phyloP scores from a whole-genome alignment of 2,888 invertebrate genomes.

The Mystacides longicornis region DNA sequence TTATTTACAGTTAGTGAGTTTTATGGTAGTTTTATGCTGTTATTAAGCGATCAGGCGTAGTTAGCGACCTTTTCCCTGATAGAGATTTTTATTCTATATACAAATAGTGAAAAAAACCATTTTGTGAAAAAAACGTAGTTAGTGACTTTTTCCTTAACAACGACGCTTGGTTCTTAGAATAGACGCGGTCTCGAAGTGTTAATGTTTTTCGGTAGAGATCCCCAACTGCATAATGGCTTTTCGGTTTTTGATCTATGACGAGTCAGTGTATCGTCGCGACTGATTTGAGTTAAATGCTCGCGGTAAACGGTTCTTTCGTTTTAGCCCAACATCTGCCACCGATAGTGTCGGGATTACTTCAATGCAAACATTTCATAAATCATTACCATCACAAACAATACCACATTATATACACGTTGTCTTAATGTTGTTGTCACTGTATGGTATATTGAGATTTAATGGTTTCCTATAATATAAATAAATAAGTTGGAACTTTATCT shows the following conservation, averaged over 20 bases:
- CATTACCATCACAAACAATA: conserved; percentile 4
- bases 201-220: conserved; percentile 9
- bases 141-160: too few species aligned
- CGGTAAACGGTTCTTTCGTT: conserved; percentile 12
- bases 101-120: too few species aligned
- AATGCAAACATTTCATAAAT: conserved; percentile 11
- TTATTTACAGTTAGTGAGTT: too few species aligned
- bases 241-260: conserved; percentile 15
- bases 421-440: neutral
- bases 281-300: neutral
- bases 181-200: neutral
- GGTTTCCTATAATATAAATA: too few species aligned
- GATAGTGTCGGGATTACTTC: conserved; percentile 9
- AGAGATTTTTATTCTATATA: too few species aligned
- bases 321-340: conserved; percentile 13
- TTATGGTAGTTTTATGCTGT: too few species aligned
- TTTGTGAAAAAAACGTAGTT: too few species aligned
- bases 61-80: too few species aligned
- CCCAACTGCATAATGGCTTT: conserved; percentile 3
- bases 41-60: too few species aligned
- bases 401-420: too few species aligned
- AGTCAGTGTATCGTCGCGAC: neutral
- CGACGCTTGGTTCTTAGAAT: neutral
- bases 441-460: neutral
- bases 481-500: too few species aligned